Evolutionary conservation across 2,113 vertebrate genomes (phyloP), one percentile per base, ranked within the genome.

Genomic region (Urocitellus parryii): DNA sequence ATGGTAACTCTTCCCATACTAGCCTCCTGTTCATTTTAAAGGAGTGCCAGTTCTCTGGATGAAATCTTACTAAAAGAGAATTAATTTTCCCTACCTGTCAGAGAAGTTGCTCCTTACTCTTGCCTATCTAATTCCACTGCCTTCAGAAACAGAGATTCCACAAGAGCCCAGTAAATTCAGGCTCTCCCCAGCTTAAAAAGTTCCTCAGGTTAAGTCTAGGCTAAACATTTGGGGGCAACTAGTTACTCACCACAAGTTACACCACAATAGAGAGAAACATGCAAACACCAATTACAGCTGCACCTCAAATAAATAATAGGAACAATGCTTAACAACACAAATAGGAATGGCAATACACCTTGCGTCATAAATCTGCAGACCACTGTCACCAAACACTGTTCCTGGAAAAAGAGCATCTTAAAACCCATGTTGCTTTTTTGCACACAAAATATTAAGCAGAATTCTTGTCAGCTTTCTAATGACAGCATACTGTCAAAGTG

Each of bases 1-100:
- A 81, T 88, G 95, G 85, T 97, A 92, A 97, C 94, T 97, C 96
- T 95, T 98, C 94, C 97, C 98, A 98, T 96, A 96, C 98, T 94
- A 96, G 90, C 95, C 93, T 86, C 97, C 45, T 24, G 58, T 45
- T 45, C 96, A 88, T 96, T 97, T 88, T 96, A 87, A 94, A 98
- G 80, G 27, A 32, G 11, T 0, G 48, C n/a, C 86, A 18, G 73
- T 74, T 63, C 48, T 29, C 12, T 68, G 68, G 92, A 42, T 39
- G 58, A 89, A 97, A 97, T 48, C 61, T 85, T 42, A 89, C 88
- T 96, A 81, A 96, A 61, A 96, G 22, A 82, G 79, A 90, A 97
- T 97, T 98, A 78, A 95, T 97, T 91, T 95, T 79, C 74, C 68
- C 27, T 79, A 81, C 48, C 39, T 18, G 48, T 87, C 73, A 77